These are phyloP conservation scores for Linyphia triangularis DNA, from an alignment of 2,888 invertebrate genomes.

Conservation along the genomic window DNA sequence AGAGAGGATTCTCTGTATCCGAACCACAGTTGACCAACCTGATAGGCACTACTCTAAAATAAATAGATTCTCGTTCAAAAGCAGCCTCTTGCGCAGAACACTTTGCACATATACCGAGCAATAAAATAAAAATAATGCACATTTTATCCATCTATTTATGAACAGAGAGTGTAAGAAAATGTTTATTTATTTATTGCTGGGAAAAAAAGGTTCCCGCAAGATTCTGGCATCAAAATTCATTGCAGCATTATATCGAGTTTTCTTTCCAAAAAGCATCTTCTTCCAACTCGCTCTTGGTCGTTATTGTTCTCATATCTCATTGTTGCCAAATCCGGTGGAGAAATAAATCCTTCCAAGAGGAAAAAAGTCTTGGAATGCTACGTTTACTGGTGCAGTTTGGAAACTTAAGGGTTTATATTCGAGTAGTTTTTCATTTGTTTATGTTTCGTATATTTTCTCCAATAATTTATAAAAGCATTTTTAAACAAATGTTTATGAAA, in stretches of 20 bases:
- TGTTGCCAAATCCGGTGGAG: slow-evolving; percentile 40
- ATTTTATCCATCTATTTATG: slow-evolving; percentile 41
- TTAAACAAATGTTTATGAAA: too few species aligned
- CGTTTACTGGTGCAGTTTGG: slow-evolving; percentile 14
- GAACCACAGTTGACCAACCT: background rate
- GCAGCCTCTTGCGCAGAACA: background rate
- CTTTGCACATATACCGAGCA: too few species aligned
- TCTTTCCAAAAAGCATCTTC: slow-evolving; percentile 20
- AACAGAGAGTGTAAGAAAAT: slow-evolving; percentile 28
- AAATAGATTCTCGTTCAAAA: background rate
- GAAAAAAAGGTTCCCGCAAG: background rate
- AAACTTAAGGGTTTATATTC: background rate
- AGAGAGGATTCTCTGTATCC: slow-evolving; percentile 35
- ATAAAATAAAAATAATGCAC: slow-evolving; percentile 2
- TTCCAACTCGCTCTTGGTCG: background rate
- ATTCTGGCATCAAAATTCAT: slow-evolving; percentile 61
- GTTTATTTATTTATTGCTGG: slow-evolving; percentile 37
- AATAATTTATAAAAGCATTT: background rate
- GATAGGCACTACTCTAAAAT: slow-evolving; percentile 18
- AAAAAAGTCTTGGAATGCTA: background rate
- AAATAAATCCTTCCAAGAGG: slow-evolving; percentile 34
- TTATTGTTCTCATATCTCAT: slow-evolving; percentile 55
- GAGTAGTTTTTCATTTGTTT: background rate
- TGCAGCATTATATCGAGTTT: slow-evolving; percentile 49
- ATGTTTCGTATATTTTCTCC: background rate